phyloP scores from a whole-genome alignment of 2,888 invertebrate genomes.

The Oscheius sp. region DNA sequence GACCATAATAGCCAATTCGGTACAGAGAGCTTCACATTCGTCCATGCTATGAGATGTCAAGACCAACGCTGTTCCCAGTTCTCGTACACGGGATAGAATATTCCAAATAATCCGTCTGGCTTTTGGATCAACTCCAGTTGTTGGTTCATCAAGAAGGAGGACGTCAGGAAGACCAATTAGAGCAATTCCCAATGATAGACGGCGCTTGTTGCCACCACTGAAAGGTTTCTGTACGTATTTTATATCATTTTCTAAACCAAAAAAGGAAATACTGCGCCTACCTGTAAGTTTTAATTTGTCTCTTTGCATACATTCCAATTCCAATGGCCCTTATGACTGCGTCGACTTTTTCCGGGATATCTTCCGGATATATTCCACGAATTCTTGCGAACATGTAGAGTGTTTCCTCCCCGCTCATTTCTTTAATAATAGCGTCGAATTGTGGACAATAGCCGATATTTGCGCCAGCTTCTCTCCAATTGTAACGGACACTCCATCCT shows the following conservation, averaged over 20 bases:
- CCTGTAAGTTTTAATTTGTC: conserved; percentile 54
- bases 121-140: conserved; percentile 81
- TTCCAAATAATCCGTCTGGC: conserved; percentile 54
- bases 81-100: conserved; percentile 39
- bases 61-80: conserved; percentile 78
- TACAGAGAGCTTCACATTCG: conserved; percentile 86
- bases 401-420: conserved; percentile 82
- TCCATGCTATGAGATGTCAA: conserved; percentile 86
- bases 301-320: conserved; percentile 46
- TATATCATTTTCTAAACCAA: no score
- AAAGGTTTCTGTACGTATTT: no score
- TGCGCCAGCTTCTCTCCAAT: conserved; percentile 53
- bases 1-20: conserved; percentile 59
- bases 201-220: conserved; percentile 84
- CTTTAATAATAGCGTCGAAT: conserved; percentile 81
- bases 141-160: conserved; percentile 73
- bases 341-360: conserved; percentile 38
- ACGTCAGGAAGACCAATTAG: conserved; percentile 81
- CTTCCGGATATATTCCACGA: conserved; percentile 57
- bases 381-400: conserved; percentile 80
- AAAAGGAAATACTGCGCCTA: not conserved
- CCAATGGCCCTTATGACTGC: conserved; percentile 49
- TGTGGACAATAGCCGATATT: conserved; percentile 82
- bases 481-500: conserved; percentile 51
- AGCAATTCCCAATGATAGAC: conserved; percentile 82